Evolutionary conservation across 2,888 invertebrate species (phyloP).

Genomic region (Habrosyne pyritoides): DNA sequence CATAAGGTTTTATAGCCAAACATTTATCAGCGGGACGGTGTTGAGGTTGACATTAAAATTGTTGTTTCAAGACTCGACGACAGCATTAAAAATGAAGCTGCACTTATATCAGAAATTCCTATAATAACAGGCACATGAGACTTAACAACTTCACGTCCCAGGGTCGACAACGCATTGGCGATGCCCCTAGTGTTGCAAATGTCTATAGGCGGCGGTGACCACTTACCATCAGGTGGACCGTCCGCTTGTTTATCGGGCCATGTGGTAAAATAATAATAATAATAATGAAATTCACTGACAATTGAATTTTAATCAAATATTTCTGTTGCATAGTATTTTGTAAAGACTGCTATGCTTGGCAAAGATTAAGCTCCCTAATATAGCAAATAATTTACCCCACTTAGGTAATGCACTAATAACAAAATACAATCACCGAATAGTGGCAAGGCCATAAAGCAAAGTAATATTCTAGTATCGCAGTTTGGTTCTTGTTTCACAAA

Average conservation of each 20-base stretch:
- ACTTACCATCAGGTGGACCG: too few relatives aligned
- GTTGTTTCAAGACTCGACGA: background rate
- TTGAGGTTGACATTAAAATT: background rate
- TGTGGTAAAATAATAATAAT: too few relatives aligned
- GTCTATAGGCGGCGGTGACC: too few relatives aligned
- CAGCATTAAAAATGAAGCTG: background rate
- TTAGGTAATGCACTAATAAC: background rate
- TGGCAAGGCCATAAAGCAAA: background rate
- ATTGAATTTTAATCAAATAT: background rate
- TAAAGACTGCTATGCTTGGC: background rate
- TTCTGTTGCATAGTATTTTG: background rate
- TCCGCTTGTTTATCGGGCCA: too few relatives aligned
- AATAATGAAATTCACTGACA: background rate
- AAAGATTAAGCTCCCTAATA: background rate
- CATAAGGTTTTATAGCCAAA: constrained; percentile 37
- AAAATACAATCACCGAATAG: background rate
- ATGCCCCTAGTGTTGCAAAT: too few relatives aligned
- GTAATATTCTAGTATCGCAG: background rate
- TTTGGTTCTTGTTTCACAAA: background rate
- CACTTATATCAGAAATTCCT: background rate
- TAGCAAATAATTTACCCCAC: background rate
- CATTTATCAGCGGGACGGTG: constrained; percentile 23
- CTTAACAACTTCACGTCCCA: too few relatives aligned
- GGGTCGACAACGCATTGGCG: too few relatives aligned
- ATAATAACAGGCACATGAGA: too few relatives aligned